Base-by-base conservation (phyloP, 1,140 invertebrate species). In the Drosophila equinoxialis region DNA sequence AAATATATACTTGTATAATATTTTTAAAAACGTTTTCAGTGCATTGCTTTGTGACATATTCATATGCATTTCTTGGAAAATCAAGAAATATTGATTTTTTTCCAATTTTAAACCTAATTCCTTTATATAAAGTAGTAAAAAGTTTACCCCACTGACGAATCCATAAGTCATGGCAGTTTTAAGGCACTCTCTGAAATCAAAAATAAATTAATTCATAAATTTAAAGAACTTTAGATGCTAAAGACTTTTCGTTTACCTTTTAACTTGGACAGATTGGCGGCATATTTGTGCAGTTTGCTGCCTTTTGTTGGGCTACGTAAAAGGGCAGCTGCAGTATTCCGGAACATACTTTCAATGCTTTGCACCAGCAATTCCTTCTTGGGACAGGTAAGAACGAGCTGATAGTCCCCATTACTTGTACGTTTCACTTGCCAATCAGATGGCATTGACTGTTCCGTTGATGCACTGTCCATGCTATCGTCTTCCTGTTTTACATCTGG, bases 311-410 rank as follows among this genome's bases (percentile, higher is more conserved):
- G 81, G 77, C 59, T 65, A 10, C 75, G 68, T 1, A 86, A 20
- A 4, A 78, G 42, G 11, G 66, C 66, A 4, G 71, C 54, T 3
- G 84, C 84, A 8, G 80, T 65, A 62, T 84, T 79, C 39, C 78
- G 79, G 35, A 84, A 71, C 80, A 89, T 84, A 1, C 77, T 81
- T 14, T 89, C 84, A 6, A 89, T 81, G 60, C 65, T 61, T 23
- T 81, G 60, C 7, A 89, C 0, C 0, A 89, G 58, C 48, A 68
- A 60, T 3, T 84, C 77, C 51, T 89, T 89, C n/a, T 75, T 73
- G 6, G 68, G 57, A 6, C 68, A 78, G 10, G 72, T 75, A 11
- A 89, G 67, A 11, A 68, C 55, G 3, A 89, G 58, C 8, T 62
- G 65, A 11, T 89, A 89, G 3, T 79, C 63, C 1, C 83, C 83